Evolutionary conservation across 2,888 invertebrate species (phyloP), one percentile per base, ranked within the genome.

Genomic region (Drosophila kuntzei): DNA sequence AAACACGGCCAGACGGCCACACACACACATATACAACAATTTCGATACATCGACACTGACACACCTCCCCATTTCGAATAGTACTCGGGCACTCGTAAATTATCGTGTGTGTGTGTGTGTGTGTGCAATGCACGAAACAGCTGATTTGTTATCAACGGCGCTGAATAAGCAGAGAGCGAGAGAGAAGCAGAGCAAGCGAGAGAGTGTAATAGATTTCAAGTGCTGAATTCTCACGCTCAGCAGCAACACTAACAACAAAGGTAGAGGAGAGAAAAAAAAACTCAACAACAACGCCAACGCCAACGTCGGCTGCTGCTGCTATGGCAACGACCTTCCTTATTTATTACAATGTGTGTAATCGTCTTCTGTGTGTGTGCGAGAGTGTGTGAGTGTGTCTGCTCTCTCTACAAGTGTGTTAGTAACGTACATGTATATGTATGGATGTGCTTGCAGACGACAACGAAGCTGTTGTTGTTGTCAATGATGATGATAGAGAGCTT

Each of bases 321-420:
- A 89, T 90, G 90, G 90, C 90, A 91, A 90, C 91, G 90, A 91
- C 90, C 90, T 90, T 90, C 90, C 90, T 88, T 84, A 89, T 87
- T 89, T 90, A 88, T 84, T 89, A 82, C 76, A 84, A 86, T 83
- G 82, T 87, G 78, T 88, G 83, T 82, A 87, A 80, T 77, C 78
- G 78, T 60, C 62, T 64, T 54, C 69, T 55, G 34, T 69, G 58
- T 63, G 55, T 66, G 70, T 64, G 43, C 51, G 58, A 57, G 58
- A 55, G 18, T 36, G 50, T 47, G 49, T 61, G 53, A 36, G 70
- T 63, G 55, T 50, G 77, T 55, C 69, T 62, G 71, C 49, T 70
- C 54, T 70, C 54, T 41, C 47, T 49, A 47, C 50, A 59, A 69
- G 58, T 43, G 71, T 60, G 59, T 65, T 46, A 46, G 63, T 73